These are phyloP conservation scores for Todiramphus chloris DNA, from an alignment of 2,113 vertebrate species.

Conservation along the genomic window DNA sequence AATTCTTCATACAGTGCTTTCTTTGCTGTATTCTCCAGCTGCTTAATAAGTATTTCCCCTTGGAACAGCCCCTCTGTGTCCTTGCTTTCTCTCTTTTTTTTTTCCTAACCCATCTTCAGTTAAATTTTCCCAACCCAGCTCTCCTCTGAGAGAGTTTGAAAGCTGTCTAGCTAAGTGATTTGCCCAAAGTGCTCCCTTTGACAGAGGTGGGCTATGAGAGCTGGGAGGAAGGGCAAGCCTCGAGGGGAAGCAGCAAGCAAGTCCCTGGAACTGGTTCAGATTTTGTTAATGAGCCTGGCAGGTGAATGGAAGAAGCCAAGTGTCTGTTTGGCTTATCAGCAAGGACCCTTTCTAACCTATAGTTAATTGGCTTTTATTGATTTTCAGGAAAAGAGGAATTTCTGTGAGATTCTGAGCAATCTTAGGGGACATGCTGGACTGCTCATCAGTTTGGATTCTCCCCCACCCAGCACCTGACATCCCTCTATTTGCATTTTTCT, in stretches of 20 bases:
- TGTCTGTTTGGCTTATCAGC: slow-evolving; percentile 18
- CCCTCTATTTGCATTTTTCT: not conserved
- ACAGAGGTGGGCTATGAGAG: not conserved
- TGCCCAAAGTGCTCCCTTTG: not conserved
- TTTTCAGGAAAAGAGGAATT: slow-evolving; percentile 13
- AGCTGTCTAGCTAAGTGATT: slow-evolving; percentile 4
- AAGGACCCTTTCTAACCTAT: slow-evolving; percentile 17
- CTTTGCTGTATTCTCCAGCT: not conserved
- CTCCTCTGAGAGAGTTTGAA: not conserved
- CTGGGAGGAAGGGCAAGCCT: slow-evolving; percentile 10
- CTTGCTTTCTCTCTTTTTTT: not conserved
- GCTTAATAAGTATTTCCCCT: slow-evolving; percentile 6
- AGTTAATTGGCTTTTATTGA: slow-evolving; percentile 34
- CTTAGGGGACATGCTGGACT: not conserved
- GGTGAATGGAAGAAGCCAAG: slow-evolving; percentile 22
- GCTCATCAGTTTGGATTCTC: not conserved
- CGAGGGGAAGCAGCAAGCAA: not conserved
- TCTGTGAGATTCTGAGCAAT: not conserved
- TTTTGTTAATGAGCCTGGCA: slow-evolving; percentile 52
- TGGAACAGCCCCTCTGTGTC: not conserved
- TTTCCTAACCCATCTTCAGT: not conserved
- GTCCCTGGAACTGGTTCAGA: slow-evolving; percentile 19
- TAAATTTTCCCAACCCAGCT: not conserved
- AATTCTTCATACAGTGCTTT: not conserved
- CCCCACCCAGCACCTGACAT: not conserved